A percentile compares a stretch with the other conserved stretches of the same genome.
These are phyloP conservation scores for Subacronicta megacephala DNA, from an alignment of 2,888 invertebrate genomes.

Conservation along the genomic window DNA sequence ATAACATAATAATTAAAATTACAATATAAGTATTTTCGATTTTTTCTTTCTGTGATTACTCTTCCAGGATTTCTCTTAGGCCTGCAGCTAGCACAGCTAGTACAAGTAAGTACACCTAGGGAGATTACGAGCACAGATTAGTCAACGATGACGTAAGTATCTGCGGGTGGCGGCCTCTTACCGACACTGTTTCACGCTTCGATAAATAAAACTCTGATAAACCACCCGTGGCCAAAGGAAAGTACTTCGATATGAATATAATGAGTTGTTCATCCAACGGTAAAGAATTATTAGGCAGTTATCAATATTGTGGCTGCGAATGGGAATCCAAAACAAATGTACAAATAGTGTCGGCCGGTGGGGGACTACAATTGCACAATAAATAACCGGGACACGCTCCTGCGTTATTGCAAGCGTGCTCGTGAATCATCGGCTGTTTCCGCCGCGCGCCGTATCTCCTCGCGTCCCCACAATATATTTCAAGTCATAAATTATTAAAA, in stretches of 20 bases:
- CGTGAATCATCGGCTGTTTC: slow-evolving; percentile 58
- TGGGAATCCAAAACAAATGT: slow-evolving; percentile 2
- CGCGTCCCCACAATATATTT: not conserved
- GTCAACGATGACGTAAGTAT: no score
- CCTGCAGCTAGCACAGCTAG: no score
- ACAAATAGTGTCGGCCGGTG: slow-evolving; percentile 4
- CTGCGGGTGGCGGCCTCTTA: no score
- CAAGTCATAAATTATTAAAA: no score
- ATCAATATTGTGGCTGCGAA: slow-evolving; percentile 1
- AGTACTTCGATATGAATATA: not conserved
- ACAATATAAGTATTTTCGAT: no score
- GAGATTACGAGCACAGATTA: no score
- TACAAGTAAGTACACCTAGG: no score
- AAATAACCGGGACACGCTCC: slow-evolving; percentile 49
- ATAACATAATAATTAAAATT: no score
- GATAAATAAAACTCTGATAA: not conserved
- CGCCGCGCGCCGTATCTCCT: slow-evolving; percentile 4
- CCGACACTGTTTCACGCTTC: not conserved
- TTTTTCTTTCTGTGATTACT: no score
- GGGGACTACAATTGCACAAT: slow-evolving; percentile 54
- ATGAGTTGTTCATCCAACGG: slow-evolving; percentile 1
- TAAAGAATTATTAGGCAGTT: not conserved
- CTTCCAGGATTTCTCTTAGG: no score
- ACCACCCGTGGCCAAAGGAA: not conserved
- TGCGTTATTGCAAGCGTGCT: slow-evolving; percentile 29